Evolutionary conservation across 2,113 vertebrate genomes (phyloP).

Genomic region (Tachycineta bicolor): DNA sequence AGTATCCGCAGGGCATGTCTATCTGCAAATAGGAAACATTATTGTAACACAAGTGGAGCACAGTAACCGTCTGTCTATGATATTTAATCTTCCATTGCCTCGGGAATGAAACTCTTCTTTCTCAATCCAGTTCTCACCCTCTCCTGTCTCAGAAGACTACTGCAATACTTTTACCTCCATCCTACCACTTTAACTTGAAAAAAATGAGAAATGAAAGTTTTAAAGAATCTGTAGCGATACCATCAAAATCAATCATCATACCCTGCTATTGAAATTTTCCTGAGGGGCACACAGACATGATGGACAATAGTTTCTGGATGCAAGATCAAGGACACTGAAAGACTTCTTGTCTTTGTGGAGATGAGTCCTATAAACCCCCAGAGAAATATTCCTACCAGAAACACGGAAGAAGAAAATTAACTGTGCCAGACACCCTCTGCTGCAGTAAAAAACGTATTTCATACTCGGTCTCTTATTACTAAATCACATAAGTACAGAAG

Average conservation of each 20-base stretch:
- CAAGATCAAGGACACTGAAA: background rate
- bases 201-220: conserved; percentile 4
- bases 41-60: background rate
- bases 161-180: background rate
- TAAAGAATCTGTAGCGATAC: background rate
- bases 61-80: background rate
- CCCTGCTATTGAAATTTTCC: background rate
- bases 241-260: background rate
- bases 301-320: background rate
- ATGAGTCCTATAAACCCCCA: background rate
- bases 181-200: background rate
- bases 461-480: background rate
- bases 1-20: background rate
- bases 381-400: background rate
- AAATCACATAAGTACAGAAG: background rate
- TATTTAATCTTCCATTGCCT: conserved; percentile 21
- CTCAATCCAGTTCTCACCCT: background rate
- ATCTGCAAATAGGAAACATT: background rate
- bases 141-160: background rate
- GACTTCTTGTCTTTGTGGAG: background rate
- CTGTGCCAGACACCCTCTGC: background rate
- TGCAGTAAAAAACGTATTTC: background rate
- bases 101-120: background rate
- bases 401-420: background rate
- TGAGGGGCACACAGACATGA: background rate